Evolutionary conservation across 2,888 invertebrate species (phyloP), one percentile per base, ranked within the genome.

Genomic region (Tholera decimalis): DNA sequence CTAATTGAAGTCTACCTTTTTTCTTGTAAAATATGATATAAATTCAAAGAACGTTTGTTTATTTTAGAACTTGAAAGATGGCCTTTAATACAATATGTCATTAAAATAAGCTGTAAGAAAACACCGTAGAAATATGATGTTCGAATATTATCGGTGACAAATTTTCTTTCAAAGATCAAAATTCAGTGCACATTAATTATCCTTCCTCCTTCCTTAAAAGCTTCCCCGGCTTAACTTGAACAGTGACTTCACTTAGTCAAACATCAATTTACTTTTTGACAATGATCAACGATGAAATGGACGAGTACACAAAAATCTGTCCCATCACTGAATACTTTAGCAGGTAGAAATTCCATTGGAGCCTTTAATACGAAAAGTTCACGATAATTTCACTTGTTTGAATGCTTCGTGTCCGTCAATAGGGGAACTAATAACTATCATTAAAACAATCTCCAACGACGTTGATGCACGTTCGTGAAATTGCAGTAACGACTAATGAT

Each of bases 181-280:
- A 78, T 85, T 84, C 78, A 77, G 78, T 87, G 84, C 84, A 87
- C 90, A 90, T 91, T 92, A 90, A 92, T 93, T 93, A 92, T 91
- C 89, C n/a, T n/a, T n/a, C n/a, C n/a, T n/a, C n/a, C n/a, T n/a
- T n/a, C n/a, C 86, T 90, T 92, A 91, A 92, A 94, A 93, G 93
- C 90, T 91, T 92, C 89, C 88, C 51, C 86, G 85, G 88, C 88
- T 89, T 88, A 89, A 89, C 83, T 89, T 88, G 80, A 82, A 85
- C 88, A 89, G 85, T 91, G 92, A 92, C 91, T 89, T 91, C 93
- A 92, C 90, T 93, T 93, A 93, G 92, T 93, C 92, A 92, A 91
- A 91, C 92, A 91, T 92, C 92, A 92, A 93, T 94, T 84, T 91
- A 91, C 85, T 86, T 89, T 90, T 87, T 92, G 92, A 93, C 93